Evolutionary conservation across 1,140 invertebrate species (phyloP).

Genomic region (Periplaneta americana): DNA sequence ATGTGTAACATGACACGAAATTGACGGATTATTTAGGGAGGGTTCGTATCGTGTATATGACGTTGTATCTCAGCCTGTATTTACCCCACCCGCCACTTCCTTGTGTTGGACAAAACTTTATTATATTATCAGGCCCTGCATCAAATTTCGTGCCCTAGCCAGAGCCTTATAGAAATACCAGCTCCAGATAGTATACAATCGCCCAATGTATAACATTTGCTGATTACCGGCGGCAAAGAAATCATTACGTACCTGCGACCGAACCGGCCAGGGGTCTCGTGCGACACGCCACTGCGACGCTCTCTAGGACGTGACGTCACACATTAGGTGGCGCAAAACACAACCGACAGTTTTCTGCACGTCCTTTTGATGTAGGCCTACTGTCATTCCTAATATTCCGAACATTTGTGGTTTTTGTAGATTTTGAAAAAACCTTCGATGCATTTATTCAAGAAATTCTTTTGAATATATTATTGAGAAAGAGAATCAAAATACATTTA

Average conservation of each 20-base stretch:
- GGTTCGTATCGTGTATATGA: not conserved
- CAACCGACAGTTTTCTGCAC: too few relatives aligned
- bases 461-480: too few relatives aligned
- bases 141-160: not conserved
- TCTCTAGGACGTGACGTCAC: not conserved
- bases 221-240: not conserved
- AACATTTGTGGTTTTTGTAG: too few relatives aligned
- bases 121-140: not conserved
- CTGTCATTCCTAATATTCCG: too few relatives aligned
- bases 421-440: too few relatives aligned
- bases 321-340: too few relatives aligned
- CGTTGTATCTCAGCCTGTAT: not conserved
- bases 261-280: not conserved
- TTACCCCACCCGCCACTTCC: not conserved
- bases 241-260: not conserved
- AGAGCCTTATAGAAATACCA: not conserved
- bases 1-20: not conserved
- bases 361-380: too few relatives aligned
- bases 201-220: not conserved
- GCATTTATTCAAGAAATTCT: too few relatives aligned
- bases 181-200: not conserved
- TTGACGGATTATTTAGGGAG: not conserved
- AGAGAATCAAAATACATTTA: too few relatives aligned
- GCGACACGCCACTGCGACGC: not conserved
- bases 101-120: not conserved